A percentile compares a stretch with the other conserved stretches of the same genome.
Conservation (phyloP, 2,113 vertebrate species). For the Choloepus hoffmanni region DNA sequence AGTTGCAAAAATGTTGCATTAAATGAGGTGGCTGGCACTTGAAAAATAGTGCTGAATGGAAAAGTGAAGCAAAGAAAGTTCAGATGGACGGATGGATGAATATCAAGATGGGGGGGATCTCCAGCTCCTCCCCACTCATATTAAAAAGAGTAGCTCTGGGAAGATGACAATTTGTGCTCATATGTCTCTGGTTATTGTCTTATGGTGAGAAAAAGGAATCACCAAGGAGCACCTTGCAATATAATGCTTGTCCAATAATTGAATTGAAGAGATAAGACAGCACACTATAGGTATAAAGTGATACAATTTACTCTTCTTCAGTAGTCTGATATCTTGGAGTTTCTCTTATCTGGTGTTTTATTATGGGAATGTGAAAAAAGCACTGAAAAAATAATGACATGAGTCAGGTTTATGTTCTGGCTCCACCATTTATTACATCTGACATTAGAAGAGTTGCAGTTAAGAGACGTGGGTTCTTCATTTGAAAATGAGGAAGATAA, state of each 20-base stretch:
- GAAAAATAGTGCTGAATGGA: background rate
- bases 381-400: slow-evolving; percentile 1
- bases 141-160: background rate
- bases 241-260: background rate
- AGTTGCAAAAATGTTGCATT: background rate
- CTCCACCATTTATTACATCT: background rate
- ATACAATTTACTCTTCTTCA: background rate
- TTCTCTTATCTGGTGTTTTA: background rate
- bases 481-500: background rate
- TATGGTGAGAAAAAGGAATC: background rate
- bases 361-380: slow-evolving; percentile 1
- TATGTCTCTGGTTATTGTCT: background rate
- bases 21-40: background rate
- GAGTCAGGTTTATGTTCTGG: background rate
- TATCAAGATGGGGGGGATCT: background rate
- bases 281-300: background rate
- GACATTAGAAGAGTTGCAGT: background rate
- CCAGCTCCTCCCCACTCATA: background rate
- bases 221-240: background rate
- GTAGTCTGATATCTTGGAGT: background rate
- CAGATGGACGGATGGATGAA: background rate
- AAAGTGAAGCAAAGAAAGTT: background rate
- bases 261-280: background rate
- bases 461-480: background rate
- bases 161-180: background rate